Conservation (phyloP, 2,113 vertebrate genomes). For the Rhinichthys klamathensis region DNA sequence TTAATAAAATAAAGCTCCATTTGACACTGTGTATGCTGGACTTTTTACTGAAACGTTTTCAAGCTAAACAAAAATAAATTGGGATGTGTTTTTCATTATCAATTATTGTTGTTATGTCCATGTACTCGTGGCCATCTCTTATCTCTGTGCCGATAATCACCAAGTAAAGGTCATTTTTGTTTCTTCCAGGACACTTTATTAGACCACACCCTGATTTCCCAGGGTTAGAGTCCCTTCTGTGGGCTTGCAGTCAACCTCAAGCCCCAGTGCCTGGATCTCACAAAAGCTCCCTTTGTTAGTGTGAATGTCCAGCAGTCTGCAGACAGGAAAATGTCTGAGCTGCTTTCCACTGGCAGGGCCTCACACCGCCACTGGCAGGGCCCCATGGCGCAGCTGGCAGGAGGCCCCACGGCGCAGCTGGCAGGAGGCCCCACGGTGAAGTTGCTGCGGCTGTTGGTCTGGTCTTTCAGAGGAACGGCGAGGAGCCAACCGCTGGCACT, state of each 20-base stretch:
- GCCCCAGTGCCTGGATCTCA: conserved; percentile 55
- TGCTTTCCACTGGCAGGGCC: conserved; percentile 62
- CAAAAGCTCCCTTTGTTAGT: conserved; percentile 71
- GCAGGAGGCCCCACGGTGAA: conserved; percentile 38
- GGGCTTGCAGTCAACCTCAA: conserved; percentile 57
- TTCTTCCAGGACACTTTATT: conserved; percentile 5
- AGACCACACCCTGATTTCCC: neutral
- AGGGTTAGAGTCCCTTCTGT: conserved; percentile 51
- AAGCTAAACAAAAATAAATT: neutral
- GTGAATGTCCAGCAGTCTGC: conserved; percentile 52
- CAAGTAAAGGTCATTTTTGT: conserved; percentile 14
- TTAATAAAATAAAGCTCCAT: no score
- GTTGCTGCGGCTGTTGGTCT: conserved; percentile 57
- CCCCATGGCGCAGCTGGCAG: conserved; percentile 54
- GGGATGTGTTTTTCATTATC: neutral
- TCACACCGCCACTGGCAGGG: conserved; percentile 36
- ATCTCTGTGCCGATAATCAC: neutral
- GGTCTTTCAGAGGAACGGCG: conserved; percentile 60
- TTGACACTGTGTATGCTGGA: no score
- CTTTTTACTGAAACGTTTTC: neutral
- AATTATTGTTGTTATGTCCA: neutral
- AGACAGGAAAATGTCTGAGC: conserved; percentile 68
- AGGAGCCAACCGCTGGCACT: conserved; percentile 62
- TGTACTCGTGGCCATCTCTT: neutral
- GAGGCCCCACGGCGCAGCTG: conserved; percentile 49